Evolutionary conservation across 2,888 invertebrate species (phyloP), one percentile per base, ranked within the genome.

Genomic region (Coelinius sp.): DNA sequence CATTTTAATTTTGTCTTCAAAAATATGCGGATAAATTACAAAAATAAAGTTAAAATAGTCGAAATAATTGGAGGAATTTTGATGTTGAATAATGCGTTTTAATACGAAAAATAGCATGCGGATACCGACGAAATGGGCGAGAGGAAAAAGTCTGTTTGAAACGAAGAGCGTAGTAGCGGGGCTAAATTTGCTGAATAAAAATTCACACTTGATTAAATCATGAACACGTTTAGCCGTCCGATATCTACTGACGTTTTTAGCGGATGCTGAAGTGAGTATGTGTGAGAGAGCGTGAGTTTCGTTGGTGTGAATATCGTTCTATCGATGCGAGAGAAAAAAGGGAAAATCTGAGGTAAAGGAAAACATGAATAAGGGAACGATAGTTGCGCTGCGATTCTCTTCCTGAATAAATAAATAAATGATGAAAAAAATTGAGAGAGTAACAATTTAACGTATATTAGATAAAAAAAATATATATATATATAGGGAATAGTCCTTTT

Each of bases 141-240:
- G 73, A 73, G 70, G 69, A 67, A 70, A 73, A 73, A 70, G 70
- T 73, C 73, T 73, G 70, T 73, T 59, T 44, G 52, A 66, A 73
- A 73, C 59, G 68, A 69, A 67, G 62, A 69, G 69, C 65, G 41
- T 63, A 63, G 63, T 63, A 63, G 63, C 63, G 44, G 63, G 63
- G 41, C 38, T 63, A 63, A 41, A 63, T 35, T 14, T 24, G 20
- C 17, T 3, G 10, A 38, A 31, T 14, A 35, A 31, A 14, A 56
- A 22, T n/a, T 20, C 3, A 24, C 35, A 62, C 71, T 67, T 44
- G 20, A 75, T 41, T 20, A 52, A 66, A 17, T 41, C 41, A 22
- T 63, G 38, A 41, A 10, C 5, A 63, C 20, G n/a, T 41, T 63
- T 63, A 63, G 41, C 38, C 24, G 41, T 41, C 63, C 63, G 63